A percentile compares a stretch with the other conserved stretches of the same genome.
Evolutionary conservation across 2,888 invertebrate species (phyloP).

Genomic region (Drosophila nr. perissopoda): DNA sequence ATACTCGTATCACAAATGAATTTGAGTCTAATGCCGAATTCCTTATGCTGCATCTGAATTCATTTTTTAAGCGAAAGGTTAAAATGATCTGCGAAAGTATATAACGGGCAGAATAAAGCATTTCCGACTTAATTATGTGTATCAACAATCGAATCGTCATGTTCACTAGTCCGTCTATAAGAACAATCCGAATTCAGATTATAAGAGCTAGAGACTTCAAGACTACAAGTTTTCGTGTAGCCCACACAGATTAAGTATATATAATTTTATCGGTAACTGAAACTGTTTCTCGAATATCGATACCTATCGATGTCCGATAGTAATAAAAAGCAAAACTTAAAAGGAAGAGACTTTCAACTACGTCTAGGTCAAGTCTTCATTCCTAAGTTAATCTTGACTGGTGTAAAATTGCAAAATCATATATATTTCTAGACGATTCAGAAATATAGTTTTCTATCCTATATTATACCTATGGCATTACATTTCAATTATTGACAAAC

Average conservation of each 20-base stretch:
- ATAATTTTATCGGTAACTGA: not conserved
- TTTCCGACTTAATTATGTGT: no score
- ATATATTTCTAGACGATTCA: not conserved
- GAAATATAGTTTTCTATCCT: not conserved
- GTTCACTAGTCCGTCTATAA: no score
- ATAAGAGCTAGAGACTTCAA: no score
- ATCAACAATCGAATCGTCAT: no score
- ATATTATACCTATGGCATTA: not conserved
- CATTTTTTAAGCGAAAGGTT: not conserved
- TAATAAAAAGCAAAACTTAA: not conserved
- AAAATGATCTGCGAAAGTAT: no score
- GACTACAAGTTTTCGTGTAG: no score
- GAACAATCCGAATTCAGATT: no score
- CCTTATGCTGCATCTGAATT: not conserved
- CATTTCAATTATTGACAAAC: slow-evolving; percentile 1
- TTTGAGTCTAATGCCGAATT: not conserved
- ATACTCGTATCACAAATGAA: no score
- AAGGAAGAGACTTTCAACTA: not conserved
- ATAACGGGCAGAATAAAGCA: no score
- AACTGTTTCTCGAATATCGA: not conserved
- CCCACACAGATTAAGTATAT: not conserved
- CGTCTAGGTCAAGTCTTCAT: not conserved
- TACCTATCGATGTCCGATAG: not conserved
- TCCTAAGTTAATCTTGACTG: not conserved
- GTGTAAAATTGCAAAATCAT: not conserved